These are phyloP conservation scores for Ladona fulva DNA, from an alignment of 1,140 invertebrate species.

Conservation along the genomic window DNA sequence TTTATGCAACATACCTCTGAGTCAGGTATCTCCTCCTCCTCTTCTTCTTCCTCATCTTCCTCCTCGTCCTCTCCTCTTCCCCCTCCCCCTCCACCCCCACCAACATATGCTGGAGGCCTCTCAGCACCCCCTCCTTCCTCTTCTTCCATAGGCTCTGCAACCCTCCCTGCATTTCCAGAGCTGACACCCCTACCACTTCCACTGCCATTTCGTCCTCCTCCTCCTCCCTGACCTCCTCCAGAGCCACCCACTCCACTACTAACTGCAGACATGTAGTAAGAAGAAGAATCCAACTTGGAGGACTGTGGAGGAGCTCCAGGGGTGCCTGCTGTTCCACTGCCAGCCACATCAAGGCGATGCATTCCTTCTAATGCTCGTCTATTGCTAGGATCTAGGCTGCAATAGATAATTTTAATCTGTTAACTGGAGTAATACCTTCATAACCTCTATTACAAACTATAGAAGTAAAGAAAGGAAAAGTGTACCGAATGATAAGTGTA, in stretches of 20 bases:
- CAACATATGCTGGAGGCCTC: not conserved
- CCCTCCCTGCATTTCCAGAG: not conserved
- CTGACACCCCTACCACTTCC: not conserved
- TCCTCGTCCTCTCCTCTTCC: not conserved
- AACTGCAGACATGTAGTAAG: slow-evolving; percentile 29
- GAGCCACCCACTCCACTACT: not conserved
- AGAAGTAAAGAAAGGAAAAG: too few species aligned
- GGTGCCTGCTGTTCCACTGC: not conserved
- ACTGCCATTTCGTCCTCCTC: not conserved
- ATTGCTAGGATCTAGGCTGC: slow-evolving; percentile 58
- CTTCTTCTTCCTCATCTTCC: not conserved
- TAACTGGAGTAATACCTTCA: too few species aligned
- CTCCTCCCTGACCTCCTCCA: not conserved
- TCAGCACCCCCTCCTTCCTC: not conserved
- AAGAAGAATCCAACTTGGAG: slow-evolving; percentile 30
- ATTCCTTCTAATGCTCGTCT: slow-evolving; percentile 57
- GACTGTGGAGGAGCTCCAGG: not conserved
- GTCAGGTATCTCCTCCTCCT: not conserved
- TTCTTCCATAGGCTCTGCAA: not conserved
- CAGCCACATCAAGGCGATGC: slow-evolving; percentile 46
- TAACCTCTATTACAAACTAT: too few species aligned
- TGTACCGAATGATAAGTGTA: too few species aligned
- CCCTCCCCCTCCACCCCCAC: not conserved
- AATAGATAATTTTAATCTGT: not conserved
- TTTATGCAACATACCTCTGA: not conserved